Base-by-base conservation (phyloP, 2,888 invertebrate genomes). In the Campopleginae sp. region DNA sequence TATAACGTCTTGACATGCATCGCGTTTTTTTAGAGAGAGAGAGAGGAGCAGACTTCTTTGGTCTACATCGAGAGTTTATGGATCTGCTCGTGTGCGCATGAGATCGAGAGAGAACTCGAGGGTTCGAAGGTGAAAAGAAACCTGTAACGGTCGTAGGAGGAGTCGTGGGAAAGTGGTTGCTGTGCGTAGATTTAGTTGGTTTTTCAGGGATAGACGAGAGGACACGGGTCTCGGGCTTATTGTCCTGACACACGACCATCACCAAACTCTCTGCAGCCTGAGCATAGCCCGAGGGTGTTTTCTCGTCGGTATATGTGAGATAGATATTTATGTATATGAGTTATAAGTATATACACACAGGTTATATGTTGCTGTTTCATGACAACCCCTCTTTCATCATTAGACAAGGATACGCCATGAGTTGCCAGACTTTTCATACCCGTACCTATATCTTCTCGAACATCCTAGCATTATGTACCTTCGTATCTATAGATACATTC, bases 141-240 rank as follows among this genome's bases (percentile, higher is more conserved):
- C 91, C 92, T 90, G 90, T 91, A 89, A 91, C 90, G 91, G 90
- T 91, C 90, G 92, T 92, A 91, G 92, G 92, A 92, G 91, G 91
- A 91, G 90, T 91, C 92, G 92, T 92, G 92, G 92, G 92, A 92
- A 92, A 91, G 89, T 89, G 87, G 87, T 88, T 86, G 86, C 84
- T 88, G 88, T 79, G 79, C 66, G 74, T 85, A 88, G 89, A 88
- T 89, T 88, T 86, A 86, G 82, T 86, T 87, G 87, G 86, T 85
- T 86, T 87, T 88, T 88, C 88, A 86, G 71, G 71, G 63, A 61
- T 38, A 65, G 48, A 68, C 23, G 77, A 87, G 86, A 87, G 86
- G 86, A 86, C 89, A 87, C 84, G 87, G 86, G 88, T 87, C 79
- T 19, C 19, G 77, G 86, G 66, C 88, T 84, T 87, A 90, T 91